Evolutionary conservation across 2,113 vertebrate genomes (phyloP), one percentile per base, ranked within the genome.

Genomic region (Bubo blakistoni): DNA sequence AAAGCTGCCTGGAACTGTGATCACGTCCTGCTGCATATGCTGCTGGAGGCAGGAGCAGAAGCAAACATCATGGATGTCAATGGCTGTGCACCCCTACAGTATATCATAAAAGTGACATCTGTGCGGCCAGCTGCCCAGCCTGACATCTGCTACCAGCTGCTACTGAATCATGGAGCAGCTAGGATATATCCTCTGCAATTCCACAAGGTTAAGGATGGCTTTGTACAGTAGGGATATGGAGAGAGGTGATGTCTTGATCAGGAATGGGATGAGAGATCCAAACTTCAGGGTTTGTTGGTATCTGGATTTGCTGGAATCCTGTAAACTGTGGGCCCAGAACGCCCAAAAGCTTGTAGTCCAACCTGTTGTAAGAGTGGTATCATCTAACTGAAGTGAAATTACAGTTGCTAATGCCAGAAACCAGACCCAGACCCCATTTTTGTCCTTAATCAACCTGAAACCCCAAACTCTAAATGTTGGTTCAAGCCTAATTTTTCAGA

Each of bases 1-100:
- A 99, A 99, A 96, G 99, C 99, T 0, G 98, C 99, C 86, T 99
- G 99, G 99, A 99, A 99, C 97, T 99, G 99, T 24, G 99, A 99
- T 88, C 98, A 99, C 1, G 58, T 99, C 73, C 98, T 99, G 78
- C 98, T 99, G 95, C 97, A 99, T 78, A 99, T 99, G 98, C 97
- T 99, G 96, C 98, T 99, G 94, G 98, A 99, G 63, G 99, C 99
- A 0, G 99, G 99, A 9, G 99, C 99, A 0, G 97, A 99, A 59
- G 90, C 98, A 40, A 98, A 98, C 30, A 86, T 98, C 84, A 99
- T 99, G 99, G 99, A 99, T 89, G 98, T 99, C 92, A 99, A 99
- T 1, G 99, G 99, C 73, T 99, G 99, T 15, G 98, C 98, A 2
- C 98, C 99, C 27, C 98, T 99, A 32, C 99, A 99, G 92, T 99